Evolutionary conservation across 2,113 vertebrate genomes (phyloP).

Genomic region (Puffinus mauretanicus): DNA sequence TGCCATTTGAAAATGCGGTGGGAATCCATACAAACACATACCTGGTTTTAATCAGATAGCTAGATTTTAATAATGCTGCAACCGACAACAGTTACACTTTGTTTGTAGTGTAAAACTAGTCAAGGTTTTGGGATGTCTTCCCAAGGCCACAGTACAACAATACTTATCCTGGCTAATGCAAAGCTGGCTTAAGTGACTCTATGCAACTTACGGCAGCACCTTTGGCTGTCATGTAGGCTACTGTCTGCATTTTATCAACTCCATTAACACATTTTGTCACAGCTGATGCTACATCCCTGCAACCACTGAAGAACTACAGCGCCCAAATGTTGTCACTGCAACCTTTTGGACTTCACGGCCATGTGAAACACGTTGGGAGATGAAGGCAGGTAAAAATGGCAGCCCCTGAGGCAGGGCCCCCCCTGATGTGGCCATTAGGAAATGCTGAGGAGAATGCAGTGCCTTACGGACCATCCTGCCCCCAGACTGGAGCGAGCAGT

Average conservation of each 20-base stretch:
- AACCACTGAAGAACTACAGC: neutral
- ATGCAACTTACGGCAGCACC: neutral
- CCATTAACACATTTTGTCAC: neutral
- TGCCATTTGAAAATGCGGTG: neutral
- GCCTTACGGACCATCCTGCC: rapidly evolving
- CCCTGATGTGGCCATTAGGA: neutral
- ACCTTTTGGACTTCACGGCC: neutral
- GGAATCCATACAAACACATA: neutral
- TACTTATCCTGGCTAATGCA: neutral
- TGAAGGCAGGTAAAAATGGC: neutral
- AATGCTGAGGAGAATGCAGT: neutral
- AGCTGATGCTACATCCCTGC: neutral
- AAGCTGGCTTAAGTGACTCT: neutral
- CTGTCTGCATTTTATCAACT: neutral
- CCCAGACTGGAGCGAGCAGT: rapidly evolving
- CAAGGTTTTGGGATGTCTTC: neutral
- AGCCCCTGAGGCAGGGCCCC: neutral
- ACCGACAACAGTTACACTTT: neutral
- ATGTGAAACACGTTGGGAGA: neutral
- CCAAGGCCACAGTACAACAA: neutral
- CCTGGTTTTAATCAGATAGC: neutral
- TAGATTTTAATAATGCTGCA: neutral
- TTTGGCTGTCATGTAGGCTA: neutral
- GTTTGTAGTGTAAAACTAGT: neutral
- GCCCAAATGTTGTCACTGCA: neutral